Evolutionary conservation across 2,888 invertebrate species (phyloP), one percentile per base, ranked within the genome.

Genomic region (Drosophila mayaguana): DNA sequence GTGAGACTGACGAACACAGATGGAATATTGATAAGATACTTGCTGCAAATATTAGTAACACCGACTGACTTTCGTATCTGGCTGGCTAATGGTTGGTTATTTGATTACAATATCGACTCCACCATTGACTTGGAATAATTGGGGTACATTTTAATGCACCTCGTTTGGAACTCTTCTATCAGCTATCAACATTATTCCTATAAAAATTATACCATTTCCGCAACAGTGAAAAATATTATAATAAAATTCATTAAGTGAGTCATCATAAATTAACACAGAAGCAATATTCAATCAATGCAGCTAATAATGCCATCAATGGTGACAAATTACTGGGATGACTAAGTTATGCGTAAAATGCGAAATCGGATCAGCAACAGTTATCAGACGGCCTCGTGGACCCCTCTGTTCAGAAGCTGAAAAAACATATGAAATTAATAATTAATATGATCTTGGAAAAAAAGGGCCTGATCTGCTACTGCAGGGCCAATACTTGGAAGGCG

Each of bases 21-120:
- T 82, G 81, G 91, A 91, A 91, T 91, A 91, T 91, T 91, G 89
- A 91, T 91, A 91, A 89, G 89, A 75, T 77, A 69, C 63, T 80
- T 75, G 63, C 20, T 22, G 28, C 48, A 54, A 51, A 48, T 46
- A 64, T 54, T 68, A 64, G 70, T 56, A 56, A 50, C 62, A 63
- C 46, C 51, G 48, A 56, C 40, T 55, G 63, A 65, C 56, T 64
- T 75, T 57, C 57, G 28, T 40, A 50, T 45, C 59, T 69, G 55
- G 28, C 59, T 54, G 63, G 75, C 73, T 88, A 87, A 90, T 87
- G 83, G 79, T 57, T 61, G 62, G 54, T 53, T 63, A 45, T 45
- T 45, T 14, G 7, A 45, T 42, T 18, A 11, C 22, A 42, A 42
- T 42, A 22, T 14, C 28, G 56, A 59, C n/a, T 63, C 46, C 38